Base-by-base conservation (phyloP, 2,888 invertebrate genomes). In the Ferdinandea cuprea region DNA sequence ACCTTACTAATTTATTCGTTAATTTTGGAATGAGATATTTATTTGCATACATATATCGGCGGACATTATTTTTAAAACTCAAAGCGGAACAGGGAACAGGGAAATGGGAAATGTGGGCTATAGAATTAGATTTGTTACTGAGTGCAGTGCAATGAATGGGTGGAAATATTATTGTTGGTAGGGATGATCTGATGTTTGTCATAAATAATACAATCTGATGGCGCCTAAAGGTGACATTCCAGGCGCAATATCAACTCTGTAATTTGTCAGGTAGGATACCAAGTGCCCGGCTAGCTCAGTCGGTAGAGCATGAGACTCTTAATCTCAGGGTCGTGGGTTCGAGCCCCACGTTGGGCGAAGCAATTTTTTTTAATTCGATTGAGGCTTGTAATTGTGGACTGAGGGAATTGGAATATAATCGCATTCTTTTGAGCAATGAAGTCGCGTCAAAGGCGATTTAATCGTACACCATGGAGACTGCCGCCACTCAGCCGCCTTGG, bases 311-410 rank as follows among this genome's bases (percentile, higher is more conserved):
- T 83, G 83, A 83, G 83, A 83, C 78, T 83, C 83, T 83, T 83
- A 78, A 83, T 83, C 83, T 83, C 83, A 83, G 83, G 78, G 83
- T 90, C 90, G 90, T 90, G 89, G 90, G 90, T 90, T 84, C 84
- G 86, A 86, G 85, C 86, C 86, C 85, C 86, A 86, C 86, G 85
- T 86, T 86, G 86, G 86, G 86, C 85, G 83, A 83, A n/a, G n/a
- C n/a, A n/a, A 2, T 72, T 63, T 61, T 71, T 71, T 42, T 32
- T 21, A 8, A 5, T 52, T n/a, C 42, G 6, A 11, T 3, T 6
- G 0, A 0, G 0, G 2, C 2, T 30, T 52, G 37, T 50, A n/a
- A 0, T 42, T 48, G 2, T 1, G 3, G 5, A n/a, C n/a, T n/a
- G n/a, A n/a, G n/a, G n/a, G n/a, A n/a, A n/a, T n/a, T n/a, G n/a